Base-by-base conservation (phyloP, 2,888 invertebrate genomes). In the Desoria tigrina region DNA sequence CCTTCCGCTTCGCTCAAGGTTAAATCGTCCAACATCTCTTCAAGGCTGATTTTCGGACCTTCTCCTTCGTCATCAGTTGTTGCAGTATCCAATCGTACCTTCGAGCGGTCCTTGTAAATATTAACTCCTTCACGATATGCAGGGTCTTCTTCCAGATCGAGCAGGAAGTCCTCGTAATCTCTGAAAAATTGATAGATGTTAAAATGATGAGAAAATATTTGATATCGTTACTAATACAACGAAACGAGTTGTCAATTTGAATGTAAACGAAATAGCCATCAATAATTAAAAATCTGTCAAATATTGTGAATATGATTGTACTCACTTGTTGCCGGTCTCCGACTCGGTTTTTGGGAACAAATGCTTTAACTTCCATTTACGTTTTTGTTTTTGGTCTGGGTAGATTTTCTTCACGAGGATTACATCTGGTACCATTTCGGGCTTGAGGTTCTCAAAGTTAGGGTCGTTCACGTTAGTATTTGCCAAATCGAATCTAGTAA, bases 91-190 rank as follows among this genome's bases (percentile, higher is more conserved):
- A 82, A 1, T 78, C 79, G 77, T 9, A 66, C 39, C 18, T 51
- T 63, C 24, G 58, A 32, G 27, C 37, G 26, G 51, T 74, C 69
- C 77, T 87, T 87, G 82, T 93, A 99, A 71, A 99, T 96, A 79
- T 97, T 97, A 57, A 99, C 86, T 79, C 94, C 90, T 79, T 93
- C 90, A 63, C 99, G 85, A 78, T 92, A 85, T 16, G 87, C 86
- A 2, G 88, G 88, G 81, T 99, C 96, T 81, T 99, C 98, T 81
- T 99, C 99, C 72, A 99, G 82, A 79, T 99, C 99, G 77, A 98
- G 94, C 81, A 98, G 83, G 83, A 99, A 99, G 76, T 96, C 96
- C 77, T 90, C 88, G 81, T 92, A 97, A 77, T 97, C 96, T 77
- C 92, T 93, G 80, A 27, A 82, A 80, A 76, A 57, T 70, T 60